These are phyloP conservation scores for Drosophila santomea DNA, from an alignment of 1,140 invertebrate genomes.

Conservation along the genomic window DNA sequence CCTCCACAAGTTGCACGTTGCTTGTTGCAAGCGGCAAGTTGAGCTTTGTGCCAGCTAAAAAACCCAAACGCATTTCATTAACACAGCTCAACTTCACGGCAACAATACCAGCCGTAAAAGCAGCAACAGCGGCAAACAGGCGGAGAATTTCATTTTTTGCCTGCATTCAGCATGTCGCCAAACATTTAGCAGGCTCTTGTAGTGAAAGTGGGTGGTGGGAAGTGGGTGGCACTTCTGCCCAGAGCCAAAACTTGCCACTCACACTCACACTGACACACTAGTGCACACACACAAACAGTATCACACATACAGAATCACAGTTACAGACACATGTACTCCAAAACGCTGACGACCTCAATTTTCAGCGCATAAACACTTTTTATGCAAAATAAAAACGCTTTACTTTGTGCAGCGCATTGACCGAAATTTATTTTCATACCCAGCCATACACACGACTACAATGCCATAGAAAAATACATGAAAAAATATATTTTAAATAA, in stretches of 20 bases:
- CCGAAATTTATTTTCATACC: conserved; percentile 52
- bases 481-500: conserved; percentile 46
- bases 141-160: conserved; percentile 56
- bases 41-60: conserved; percentile 66
- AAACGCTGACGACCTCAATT: conserved; percentile 74
- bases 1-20: conserved; percentile 45
- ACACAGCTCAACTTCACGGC: conserved; percentile 73
- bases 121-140: conserved; percentile 38
- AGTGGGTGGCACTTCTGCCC: conserved; percentile 60
- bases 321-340: conserved; percentile 30
- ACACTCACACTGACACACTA: conserved; percentile 18
- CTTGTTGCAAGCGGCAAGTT: conserved; percentile 38
- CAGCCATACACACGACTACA: background rate
- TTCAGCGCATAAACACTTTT: conserved; percentile 66
- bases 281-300: conserved; percentile 1
- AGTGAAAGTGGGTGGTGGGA: conserved; percentile 26
- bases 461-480: conserved; percentile 14
- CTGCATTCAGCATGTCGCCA: conserved; percentile 45
- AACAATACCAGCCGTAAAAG: conserved; percentile 65
- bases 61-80: conserved; percentile 77
- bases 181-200: conserved; percentile 60
- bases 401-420: conserved; percentile 65
- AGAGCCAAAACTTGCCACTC: conserved; percentile 68
- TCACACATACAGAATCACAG: conserved; percentile 9
- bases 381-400: conserved; percentile 62